A percentile compares a stretch with the other conserved stretches of the same genome.
phyloP scores from a whole-genome alignment of 1,140 invertebrate species.

The Drosophila rufa region DNA sequence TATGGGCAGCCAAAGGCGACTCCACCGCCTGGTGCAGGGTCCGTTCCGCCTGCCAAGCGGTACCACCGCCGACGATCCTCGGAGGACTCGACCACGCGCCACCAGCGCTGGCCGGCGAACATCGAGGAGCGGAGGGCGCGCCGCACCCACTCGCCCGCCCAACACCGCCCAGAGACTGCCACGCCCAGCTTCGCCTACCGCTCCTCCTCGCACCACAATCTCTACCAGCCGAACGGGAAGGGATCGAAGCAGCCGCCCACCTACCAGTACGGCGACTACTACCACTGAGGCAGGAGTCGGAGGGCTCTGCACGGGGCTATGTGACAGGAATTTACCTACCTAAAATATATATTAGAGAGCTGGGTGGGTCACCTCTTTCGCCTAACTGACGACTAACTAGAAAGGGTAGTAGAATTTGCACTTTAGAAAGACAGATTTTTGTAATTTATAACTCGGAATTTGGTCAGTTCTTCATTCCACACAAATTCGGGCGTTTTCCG shows the following conservation, averaged over 20 bases:
- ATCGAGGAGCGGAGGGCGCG: constrained; percentile 82
- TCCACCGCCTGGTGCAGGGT: constrained; percentile 8
- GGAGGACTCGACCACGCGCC: constrained; percentile 71
- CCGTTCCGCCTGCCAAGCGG: constrained; percentile 55
- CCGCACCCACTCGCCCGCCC: constrained; percentile 82
- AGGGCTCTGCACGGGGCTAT: constrained; percentile 6
- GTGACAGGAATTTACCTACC: constrained; percentile 19
- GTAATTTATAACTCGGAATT: constrained; percentile 1
- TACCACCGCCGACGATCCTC: constrained; percentile 79
- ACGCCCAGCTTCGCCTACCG: constrained; percentile 69
- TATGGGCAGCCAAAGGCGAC: constrained; percentile 55
- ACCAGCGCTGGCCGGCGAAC: constrained; percentile 81
- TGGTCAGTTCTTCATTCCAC: neutral
- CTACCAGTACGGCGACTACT: constrained; percentile 78
- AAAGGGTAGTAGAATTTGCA: constrained; percentile 7
- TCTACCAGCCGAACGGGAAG: constrained; percentile 80
- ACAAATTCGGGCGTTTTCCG: no score
- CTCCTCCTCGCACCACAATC: constrained; percentile 86
- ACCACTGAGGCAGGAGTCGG: constrained; percentile 28
- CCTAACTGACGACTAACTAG: neutral
- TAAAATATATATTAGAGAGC: neutral
- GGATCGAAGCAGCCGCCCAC: constrained; percentile 66
- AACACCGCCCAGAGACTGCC: constrained; percentile 66
- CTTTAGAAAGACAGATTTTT: neutral
- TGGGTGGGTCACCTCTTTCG: constrained; percentile 11